These are phyloP conservation scores for Rotaria sp. DNA, from an alignment of 2,888 invertebrate genomes.

Conservation along the genomic window DNA sequence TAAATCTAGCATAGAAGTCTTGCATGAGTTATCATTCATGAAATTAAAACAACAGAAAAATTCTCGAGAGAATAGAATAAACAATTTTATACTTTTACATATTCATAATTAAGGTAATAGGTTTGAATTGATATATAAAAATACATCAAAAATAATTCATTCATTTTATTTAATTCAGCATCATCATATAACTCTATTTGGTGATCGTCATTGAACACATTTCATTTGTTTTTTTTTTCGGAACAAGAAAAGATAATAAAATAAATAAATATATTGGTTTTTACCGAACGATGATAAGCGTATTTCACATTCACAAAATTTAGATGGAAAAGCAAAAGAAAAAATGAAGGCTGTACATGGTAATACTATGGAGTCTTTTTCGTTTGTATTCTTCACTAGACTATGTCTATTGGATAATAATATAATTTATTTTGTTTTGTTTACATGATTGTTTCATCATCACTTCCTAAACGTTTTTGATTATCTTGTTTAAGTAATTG, in stretches of 20 bases:
- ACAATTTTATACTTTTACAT: no score
- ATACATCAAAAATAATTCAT: no score
- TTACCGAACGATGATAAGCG: not conserved
- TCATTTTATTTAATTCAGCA: not conserved
- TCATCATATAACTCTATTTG: not conserved
- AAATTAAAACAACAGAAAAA: no score
- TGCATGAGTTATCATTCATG: no score
- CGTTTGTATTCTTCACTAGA: not conserved
- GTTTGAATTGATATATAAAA: no score
- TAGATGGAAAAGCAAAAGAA: not conserved
- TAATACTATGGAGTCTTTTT: not conserved
- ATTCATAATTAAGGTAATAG: no score
- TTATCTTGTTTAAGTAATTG: constrained; percentile 38
- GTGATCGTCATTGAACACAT: not conserved
- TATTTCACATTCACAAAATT: constrained; percentile 1
- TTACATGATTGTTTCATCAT: constrained; percentile 26
- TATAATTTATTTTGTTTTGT: not conserved
- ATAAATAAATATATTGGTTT: not conserved
- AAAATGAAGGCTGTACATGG: not conserved
- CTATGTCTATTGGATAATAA: not conserved
- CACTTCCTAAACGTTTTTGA: constrained; percentile 41
- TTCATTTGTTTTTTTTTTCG: not conserved
- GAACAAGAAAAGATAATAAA: not conserved
- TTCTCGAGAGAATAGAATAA: no score
- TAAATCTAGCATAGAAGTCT: no score